A percentile compares a stretch with the other conserved stretches of the same genome.
These are phyloP conservation scores for Muntiacus muntjak DNA, from an alignment of 2,113 vertebrate genomes.

Conservation along the genomic window DNA sequence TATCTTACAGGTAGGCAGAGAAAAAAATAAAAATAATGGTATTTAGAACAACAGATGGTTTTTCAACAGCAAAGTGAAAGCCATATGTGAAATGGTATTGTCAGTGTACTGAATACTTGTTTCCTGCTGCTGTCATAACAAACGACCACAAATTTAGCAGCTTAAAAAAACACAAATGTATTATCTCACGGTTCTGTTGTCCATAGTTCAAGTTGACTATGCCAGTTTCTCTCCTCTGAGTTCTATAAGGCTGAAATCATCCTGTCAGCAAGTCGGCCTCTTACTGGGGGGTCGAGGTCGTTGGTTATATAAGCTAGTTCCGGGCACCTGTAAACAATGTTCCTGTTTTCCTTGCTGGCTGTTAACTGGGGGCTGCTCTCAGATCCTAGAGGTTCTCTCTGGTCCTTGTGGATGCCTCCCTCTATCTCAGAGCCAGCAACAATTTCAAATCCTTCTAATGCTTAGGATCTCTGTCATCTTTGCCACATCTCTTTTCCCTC, in stretches of 20 bases:
- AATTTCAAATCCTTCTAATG: background rate
- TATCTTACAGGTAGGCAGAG: background rate
- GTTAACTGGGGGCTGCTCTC: background rate
- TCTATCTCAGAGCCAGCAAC: background rate
- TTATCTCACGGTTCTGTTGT: background rate
- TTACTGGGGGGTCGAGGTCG: background rate
- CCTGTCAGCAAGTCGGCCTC: background rate
- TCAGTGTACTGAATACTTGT: background rate
- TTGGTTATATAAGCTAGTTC: background rate
- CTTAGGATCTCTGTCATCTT: background rate
- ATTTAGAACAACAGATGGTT: background rate
- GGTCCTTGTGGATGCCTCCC: background rate
- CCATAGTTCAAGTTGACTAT: background rate
- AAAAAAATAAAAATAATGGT: background rate
- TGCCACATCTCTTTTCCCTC: background rate
- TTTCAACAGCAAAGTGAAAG: background rate
- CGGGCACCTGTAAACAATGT: background rate
- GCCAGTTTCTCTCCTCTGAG: background rate
- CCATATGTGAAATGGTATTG: background rate
- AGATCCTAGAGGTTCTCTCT: background rate
- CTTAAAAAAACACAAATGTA: background rate
- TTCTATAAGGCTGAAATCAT: conserved; percentile 1
- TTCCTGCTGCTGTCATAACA: background rate
- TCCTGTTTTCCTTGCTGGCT: background rate
- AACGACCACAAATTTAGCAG: background rate